Evolutionary conservation across 2,113 vertebrate species (phyloP).

Genomic region (Percina caprodes): DNA sequence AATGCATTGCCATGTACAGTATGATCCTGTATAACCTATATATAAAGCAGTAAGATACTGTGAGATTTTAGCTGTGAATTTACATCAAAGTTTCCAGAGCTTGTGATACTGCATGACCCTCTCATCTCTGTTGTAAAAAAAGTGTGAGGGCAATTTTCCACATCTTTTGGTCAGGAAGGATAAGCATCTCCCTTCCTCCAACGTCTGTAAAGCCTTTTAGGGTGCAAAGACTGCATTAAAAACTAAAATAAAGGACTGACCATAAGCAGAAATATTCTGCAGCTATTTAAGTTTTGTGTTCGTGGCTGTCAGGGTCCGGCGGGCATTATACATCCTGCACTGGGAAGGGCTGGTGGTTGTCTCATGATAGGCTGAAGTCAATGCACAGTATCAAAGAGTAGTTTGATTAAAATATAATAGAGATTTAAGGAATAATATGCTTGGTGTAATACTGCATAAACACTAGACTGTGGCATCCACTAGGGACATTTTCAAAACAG

Average conservation of each 20-base stretch:
- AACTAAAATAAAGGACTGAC: background rate
- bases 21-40: no score
- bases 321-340: background rate
- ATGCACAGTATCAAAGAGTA: background rate
- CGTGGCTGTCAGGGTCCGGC: background rate
- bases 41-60: no score
- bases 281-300: background rate
- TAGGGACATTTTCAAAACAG: slow-evolving; percentile 1
- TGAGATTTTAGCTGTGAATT: no score
- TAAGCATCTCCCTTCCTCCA: background rate
- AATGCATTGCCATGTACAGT: no score
- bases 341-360: background rate
- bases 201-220: background rate
- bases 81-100: no score
- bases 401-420: slow-evolving; percentile 2
- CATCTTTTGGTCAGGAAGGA: background rate
- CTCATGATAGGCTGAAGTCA: background rate
- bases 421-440: background rate
- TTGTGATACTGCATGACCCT: background rate
- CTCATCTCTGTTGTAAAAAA: background rate
- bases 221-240: background rate
- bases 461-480: background rate
- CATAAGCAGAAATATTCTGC: background rate
- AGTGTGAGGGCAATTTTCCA: background rate
- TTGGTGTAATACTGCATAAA: background rate